A percentile compares a stretch with the other conserved stretches of the same genome.
These are phyloP conservation scores for Larimichthys polyactis DNA, from an alignment of 2,113 vertebrate species.

Conservation along the genomic window DNA sequence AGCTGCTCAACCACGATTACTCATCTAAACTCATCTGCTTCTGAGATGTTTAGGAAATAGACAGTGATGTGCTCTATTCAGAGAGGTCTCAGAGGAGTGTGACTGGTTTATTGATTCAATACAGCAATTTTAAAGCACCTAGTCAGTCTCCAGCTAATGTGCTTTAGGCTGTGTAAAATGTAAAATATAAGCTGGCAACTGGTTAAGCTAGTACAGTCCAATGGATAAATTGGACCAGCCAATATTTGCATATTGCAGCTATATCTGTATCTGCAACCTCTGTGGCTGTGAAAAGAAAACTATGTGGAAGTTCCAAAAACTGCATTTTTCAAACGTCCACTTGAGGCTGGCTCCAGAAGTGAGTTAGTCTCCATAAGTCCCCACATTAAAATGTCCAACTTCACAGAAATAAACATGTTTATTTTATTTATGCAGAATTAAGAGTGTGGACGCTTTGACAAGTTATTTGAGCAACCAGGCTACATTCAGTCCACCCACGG, in stretches of 20 bases:
- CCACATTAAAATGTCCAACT: no score
- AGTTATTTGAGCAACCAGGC: no score
- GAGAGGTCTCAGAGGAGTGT: neutral
- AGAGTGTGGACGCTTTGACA: no score
- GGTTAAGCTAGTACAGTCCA: neutral
- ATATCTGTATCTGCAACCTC: neutral
- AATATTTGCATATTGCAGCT: neutral
- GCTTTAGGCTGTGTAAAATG: neutral
- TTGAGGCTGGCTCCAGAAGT: no score
- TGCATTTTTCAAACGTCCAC: no score
- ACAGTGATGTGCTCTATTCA: neutral
- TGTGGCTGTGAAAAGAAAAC: no score
- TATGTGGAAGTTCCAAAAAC: no score
- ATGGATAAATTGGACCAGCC: neutral
- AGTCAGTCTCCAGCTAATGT: neutral
- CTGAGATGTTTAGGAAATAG: neutral
- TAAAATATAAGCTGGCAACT: neutral
- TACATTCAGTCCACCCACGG: no score
- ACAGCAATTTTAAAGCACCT: neutral
- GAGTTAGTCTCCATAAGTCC: no score
- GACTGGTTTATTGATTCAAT: neutral
- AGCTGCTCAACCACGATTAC: neutral
- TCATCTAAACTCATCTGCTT: conserved; percentile 2
- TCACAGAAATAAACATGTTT: no score
- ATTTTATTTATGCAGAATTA: no score